Evolutionary conservation across 2,113 vertebrate species (phyloP).

Genomic region (Phaetusa simplex): DNA sequence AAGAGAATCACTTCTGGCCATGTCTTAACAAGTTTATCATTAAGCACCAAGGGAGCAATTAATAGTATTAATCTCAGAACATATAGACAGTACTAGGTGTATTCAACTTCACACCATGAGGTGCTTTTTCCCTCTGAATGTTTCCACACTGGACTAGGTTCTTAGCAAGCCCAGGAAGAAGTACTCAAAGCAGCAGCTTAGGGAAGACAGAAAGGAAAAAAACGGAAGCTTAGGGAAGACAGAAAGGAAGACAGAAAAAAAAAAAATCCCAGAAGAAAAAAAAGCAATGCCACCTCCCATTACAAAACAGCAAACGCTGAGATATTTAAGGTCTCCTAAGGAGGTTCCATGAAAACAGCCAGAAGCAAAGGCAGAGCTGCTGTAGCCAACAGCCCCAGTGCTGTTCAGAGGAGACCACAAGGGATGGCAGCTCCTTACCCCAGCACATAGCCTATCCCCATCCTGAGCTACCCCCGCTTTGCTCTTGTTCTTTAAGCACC

Average conservation of each 20-base stretch:
- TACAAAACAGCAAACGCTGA: background rate
- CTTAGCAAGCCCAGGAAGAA: background rate
- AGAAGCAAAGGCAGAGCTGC: background rate
- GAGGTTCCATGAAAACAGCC: background rate
- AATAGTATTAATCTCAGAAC: background rate
- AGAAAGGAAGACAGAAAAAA: background rate
- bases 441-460: rapidly evolving
- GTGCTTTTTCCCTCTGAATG: background rate
- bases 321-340: background rate
- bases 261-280: too few relatives aligned
- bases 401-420: background rate
- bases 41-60: background rate
- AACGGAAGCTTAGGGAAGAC: background rate
- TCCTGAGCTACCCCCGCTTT: too few relatives aligned
- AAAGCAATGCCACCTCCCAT: background rate
- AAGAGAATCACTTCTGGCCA: background rate
- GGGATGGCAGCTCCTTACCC: rapidly evolving
- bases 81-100: background rate
- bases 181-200: background rate
- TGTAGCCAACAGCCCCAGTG: background rate
- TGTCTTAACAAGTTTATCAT: background rate
- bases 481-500: background rate
- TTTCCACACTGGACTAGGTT: background rate
- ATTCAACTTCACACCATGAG: background rate
- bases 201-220: background rate